These are phyloP conservation scores for Cyclina sinensis DNA, from an alignment of 1,140 invertebrate species.

Conservation along the genomic window DNA sequence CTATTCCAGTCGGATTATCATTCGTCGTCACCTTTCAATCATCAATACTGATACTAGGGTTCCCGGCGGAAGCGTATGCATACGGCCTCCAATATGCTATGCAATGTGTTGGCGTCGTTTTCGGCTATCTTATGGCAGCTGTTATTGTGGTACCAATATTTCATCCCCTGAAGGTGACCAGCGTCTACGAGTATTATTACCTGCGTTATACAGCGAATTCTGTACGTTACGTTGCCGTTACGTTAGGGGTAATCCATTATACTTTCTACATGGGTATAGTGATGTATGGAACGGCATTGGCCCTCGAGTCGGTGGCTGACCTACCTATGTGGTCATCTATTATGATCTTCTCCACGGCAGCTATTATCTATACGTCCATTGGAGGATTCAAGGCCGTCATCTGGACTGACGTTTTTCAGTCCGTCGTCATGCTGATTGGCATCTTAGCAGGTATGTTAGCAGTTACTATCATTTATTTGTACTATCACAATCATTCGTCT, in stretches of 20 bases:
- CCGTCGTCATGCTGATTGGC: conserved; percentile 31
- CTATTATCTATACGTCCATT: conserved; percentile 63
- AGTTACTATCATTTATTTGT: too few relatives aligned
- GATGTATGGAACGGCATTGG: conserved; percentile 54
- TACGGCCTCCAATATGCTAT: conserved; percentile 55
- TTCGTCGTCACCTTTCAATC: conserved; percentile 70
- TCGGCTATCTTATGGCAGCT: conserved; percentile 38
- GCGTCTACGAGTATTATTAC: conserved; percentile 61
- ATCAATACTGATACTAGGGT: conserved; percentile 69
- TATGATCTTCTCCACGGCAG: conserved; percentile 31
- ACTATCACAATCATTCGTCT: too few relatives aligned
- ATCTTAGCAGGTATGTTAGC: conserved; percentile 32
- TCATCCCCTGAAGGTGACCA: conserved; percentile 66
- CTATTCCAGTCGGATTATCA: conserved; percentile 63
- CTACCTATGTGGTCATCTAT: conserved; percentile 59
- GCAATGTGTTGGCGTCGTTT: conserved; percentile 50
- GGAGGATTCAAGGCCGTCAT: conserved; percentile 57
- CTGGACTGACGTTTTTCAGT: conserved; percentile 58
- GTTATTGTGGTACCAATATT: conserved; percentile 67
- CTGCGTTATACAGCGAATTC: conserved; percentile 47
- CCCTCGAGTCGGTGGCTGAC: conserved; percentile 42
- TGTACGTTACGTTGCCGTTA: conserved; percentile 33
- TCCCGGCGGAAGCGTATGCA: conserved; percentile 68
- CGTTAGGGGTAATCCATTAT: conserved; percentile 27
- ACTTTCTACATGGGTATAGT: conserved; percentile 60